Percentiles rank a stretch among this genome's conserved stretches.
Evolutionary conservation across 1,140 invertebrate genomes (phyloP).

Genomic region (Portunus trituberculatus): DNA sequence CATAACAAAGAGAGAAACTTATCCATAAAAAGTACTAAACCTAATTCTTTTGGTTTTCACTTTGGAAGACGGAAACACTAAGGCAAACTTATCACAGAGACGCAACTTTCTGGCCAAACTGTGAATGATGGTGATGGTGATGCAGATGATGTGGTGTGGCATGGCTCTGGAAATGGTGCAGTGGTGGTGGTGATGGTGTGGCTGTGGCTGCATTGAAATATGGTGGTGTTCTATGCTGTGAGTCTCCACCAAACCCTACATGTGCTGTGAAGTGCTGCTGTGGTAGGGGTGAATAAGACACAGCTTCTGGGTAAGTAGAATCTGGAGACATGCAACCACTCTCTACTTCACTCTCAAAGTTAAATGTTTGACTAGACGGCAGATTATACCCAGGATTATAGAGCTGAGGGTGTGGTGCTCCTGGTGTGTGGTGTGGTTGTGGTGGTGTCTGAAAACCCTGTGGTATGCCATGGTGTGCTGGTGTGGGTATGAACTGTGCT

Average conservation of each 20-base stretch:
- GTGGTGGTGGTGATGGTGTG: not conserved
- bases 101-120: not conserved
- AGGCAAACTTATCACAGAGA: not conserved
- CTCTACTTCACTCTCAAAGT: not conserved
- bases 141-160: not conserved
- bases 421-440: constrained; percentile 22
- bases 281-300: not conserved
- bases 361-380: not conserved
- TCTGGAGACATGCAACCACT: not conserved
- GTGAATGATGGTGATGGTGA: not conserved
- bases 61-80: too few species aligned
- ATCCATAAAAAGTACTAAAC: too few species aligned
- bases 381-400: not conserved
- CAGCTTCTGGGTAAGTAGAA: not conserved
- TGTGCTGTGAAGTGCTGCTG: not conserved
- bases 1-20: too few species aligned
- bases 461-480: not conserved
- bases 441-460: not conserved
- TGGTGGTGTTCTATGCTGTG: constrained; percentile 16
- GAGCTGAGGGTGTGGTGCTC: not conserved
- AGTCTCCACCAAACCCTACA: not conserved
- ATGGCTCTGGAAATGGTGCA: not conserved
- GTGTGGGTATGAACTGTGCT: not conserved
- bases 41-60: too few species aligned
- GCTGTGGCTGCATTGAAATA: not conserved